Conservation (phyloP, 2,797 vertebrate species). For the Chelidonichthys spinosus region DNA sequence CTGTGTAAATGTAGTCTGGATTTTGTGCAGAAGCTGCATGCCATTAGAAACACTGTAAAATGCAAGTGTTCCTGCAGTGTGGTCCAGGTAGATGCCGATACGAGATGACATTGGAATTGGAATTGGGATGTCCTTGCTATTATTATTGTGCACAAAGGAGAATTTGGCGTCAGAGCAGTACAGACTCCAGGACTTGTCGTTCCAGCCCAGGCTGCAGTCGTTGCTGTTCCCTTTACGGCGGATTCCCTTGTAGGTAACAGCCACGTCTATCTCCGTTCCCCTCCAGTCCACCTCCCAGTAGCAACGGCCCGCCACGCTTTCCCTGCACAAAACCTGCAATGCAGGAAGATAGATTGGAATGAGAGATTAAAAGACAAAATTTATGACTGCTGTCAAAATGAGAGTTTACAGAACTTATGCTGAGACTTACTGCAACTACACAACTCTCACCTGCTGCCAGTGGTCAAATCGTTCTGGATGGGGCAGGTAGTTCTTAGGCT, state of each 20-base stretch:
- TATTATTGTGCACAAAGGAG: slow-evolving; percentile 84
- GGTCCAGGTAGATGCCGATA: slow-evolving; percentile 85
- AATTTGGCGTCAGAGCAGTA: slow-evolving; percentile 85
- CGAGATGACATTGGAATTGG: slow-evolving; percentile 68
- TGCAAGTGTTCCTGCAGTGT: slow-evolving; percentile 75
- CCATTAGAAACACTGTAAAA: slow-evolving; percentile 83
- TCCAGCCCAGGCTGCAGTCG: slow-evolving; percentile 85
- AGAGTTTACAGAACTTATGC: background rate
- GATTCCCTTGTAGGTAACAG: slow-evolving; percentile 79
- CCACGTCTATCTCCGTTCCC: slow-evolving; percentile 83
- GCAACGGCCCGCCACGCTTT: slow-evolving; percentile 74
- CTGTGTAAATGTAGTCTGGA: slow-evolving; percentile 82
- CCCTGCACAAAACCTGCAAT: slow-evolving; percentile 79
- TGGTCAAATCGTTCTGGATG: slow-evolving; percentile 83
- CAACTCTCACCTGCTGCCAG: slow-evolving; percentile 83
- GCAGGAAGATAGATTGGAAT: background rate
- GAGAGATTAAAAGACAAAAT: background rate
- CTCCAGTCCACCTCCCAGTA: slow-evolving; percentile 88
- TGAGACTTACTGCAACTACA: background rate
- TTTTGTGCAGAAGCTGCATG: slow-evolving; percentile 83
- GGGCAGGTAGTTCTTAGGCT: slow-evolving; percentile 78
- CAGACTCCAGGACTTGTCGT: slow-evolving; percentile 87
- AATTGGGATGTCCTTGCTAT: slow-evolving; percentile 77
- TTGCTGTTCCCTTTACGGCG: slow-evolving; percentile 81
- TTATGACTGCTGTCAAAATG: background rate